Base-by-base conservation (phyloP, 2,113 vertebrate genomes). In the Brienomyrus brachyistius region DNA sequence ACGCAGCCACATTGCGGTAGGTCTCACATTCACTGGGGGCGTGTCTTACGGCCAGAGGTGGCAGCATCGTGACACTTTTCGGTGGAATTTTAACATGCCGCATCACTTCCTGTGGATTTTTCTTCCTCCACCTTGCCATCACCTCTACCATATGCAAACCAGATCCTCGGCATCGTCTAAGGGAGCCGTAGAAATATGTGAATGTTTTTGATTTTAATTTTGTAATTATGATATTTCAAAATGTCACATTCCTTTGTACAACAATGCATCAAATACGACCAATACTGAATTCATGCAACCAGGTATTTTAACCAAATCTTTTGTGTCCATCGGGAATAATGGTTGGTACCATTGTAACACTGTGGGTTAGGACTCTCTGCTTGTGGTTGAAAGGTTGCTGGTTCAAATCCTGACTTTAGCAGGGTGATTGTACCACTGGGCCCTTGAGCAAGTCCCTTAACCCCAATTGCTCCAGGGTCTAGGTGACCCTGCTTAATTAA, bases 81-180 rank as follows among this genome's bases (percentile, higher is more conserved):
- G 89, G 87, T 88, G 89, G 56, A 91, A 92, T 91, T 91, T 92
- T 90, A 90, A 92, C 92, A 92, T 91, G 91, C 90, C 90, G 91
- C 91, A 92, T 92, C 92, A 92, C 91, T 91, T 90, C 82, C 85
- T 21, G 7, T 47, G 40, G 80, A 47, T 45, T n/a, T 27, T 35
- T 31, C 48, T 4, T 15, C 47, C 45, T 50, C 21, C 47, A 7
- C 50, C 35, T 59, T 59, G 21, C 56, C 56, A 43, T 92, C 89
- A 90, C 83, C 92, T 89, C 88, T 21, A 9, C 48, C 48, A 91
- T 83, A 35, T 86, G 88, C 83, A 85, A 91, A 91, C 85, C 90
- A 91, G 91, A 91, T 87, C 91, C 90, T 82, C 87, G 48, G 90
- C 77, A 89, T 15, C 4, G 23, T 74, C 70, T 74, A 2, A 35